Base-by-base conservation (phyloP, 1,140 invertebrate genomes). In the Bombus haemorrhoidalis region DNA sequence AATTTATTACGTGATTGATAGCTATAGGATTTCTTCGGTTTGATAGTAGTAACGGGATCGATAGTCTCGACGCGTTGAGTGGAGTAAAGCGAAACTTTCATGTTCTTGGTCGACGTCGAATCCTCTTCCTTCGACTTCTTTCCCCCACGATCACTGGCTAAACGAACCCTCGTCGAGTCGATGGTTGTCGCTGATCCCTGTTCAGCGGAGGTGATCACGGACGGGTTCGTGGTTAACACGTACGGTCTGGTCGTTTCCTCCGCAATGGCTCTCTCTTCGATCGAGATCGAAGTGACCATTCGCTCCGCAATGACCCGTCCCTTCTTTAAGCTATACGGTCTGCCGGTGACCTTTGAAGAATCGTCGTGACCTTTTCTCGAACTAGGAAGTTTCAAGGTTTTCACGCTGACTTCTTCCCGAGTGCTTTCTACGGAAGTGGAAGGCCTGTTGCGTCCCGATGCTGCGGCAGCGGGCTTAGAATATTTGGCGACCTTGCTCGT, bases 51-150 rank as follows among this genome's bases (percentile, higher is more conserved):
- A 2, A 85, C 28, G 34, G n/a, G 10, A 25, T 75, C 62, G n/a
- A 6, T 2, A 3, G 28, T 71, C 8, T 86, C 68, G 22, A 12
- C 13, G 13, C 37, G 39, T 25, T 18, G 75, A 22, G n/a, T 53
- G 3, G 41, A 47, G 2, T 75, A 28, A 2, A 75, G n/a, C 9
- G 73, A 53, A 25, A 53, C 41, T 12, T 78, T 78, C 37, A 28
- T 25, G 34, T 77, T 57, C 69, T 71, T 79, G 22, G 69, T 28
- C 25, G 62, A 2, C 15, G 47, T 53, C 32, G 86, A 84, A 3
- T 18, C 47, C 41, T 92, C 89, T 43, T 89, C 89, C 1, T 79
- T 86, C 47, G 84, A 75, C 8, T 87, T 87, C 53, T 87, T 79
- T 32, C 75, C 66, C 6, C 15, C 87, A 66, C 18, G 81, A 43